phyloP scores from a whole-genome alignment of 1,140 invertebrate species.

The Drosophila kepulauana region DNA sequence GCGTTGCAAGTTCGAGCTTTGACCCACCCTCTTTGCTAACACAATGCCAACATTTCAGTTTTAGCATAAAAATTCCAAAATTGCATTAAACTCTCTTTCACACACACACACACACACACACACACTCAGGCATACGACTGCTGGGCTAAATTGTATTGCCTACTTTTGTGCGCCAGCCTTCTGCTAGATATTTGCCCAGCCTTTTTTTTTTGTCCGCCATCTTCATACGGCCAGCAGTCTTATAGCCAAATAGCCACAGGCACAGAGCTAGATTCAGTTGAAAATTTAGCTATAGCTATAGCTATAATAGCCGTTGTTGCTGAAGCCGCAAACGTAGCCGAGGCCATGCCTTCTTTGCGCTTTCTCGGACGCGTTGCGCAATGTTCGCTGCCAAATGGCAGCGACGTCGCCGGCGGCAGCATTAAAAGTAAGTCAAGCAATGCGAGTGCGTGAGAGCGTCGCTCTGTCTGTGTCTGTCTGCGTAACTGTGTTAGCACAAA shows the following conservation, averaged over 20 bases:
- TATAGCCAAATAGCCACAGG: constrained; percentile 43
- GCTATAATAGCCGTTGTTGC: constrained; percentile 21
- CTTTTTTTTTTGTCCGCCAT: constrained; percentile 15
- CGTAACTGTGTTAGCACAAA: constrained; percentile 29
- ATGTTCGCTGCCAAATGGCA: constrained; percentile 61
- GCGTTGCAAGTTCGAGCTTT: background rate
- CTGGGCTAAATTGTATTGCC: constrained; percentile 50
- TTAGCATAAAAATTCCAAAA: constrained; percentile 15
- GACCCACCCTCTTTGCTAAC: background rate
- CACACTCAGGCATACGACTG: background rate
- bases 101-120: background rate
- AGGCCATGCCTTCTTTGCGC: constrained; percentile 33
- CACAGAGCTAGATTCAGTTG: constrained; percentile 31
- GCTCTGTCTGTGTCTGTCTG: constrained; percentile 14
- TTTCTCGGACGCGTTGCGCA: constrained; percentile 66
- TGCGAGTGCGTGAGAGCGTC: constrained; percentile 39
- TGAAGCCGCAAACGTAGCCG: constrained; percentile 37
- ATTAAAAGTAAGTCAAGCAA: constrained; percentile 65
- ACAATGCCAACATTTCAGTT: constrained; percentile 8
- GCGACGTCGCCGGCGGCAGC: constrained; percentile 59
- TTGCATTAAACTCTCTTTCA: constrained; percentile 26
- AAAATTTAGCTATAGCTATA: constrained; percentile 33
- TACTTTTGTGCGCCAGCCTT: constrained; percentile 66
- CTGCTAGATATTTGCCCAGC: constrained; percentile 34
- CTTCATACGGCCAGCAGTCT: constrained; percentile 14